Evolutionary conservation across 2,797 vertebrate species (phyloP).

Genomic region (Mormyrus proboscirostris): DNA sequence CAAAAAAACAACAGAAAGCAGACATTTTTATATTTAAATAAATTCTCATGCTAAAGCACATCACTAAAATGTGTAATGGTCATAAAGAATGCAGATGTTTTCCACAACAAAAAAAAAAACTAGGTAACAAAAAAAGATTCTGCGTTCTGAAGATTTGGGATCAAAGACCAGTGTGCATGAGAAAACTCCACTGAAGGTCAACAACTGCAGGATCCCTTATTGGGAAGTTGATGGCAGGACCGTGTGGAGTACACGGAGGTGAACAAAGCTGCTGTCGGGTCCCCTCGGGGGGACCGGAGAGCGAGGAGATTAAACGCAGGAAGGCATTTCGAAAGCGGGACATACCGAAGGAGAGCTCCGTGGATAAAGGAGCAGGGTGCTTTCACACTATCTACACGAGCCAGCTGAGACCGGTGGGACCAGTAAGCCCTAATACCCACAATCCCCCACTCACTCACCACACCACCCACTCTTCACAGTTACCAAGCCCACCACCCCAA

Average conservation of each 20-base stretch:
- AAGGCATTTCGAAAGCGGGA: neutral
- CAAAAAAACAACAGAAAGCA: neutral
- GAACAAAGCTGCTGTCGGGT: neutral
- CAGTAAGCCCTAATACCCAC: neutral
- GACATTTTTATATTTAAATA: neutral
- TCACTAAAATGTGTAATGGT: neutral
- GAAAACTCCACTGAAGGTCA: neutral
- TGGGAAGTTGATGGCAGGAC: neutral
- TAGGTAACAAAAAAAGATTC: neutral
- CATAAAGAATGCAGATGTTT: neutral
- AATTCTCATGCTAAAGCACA: neutral
- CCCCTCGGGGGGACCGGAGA: neutral
- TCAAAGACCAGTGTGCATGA: neutral
- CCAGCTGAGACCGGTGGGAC: neutral
- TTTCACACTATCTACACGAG: neutral
- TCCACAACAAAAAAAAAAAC: neutral
- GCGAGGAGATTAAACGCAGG: neutral
- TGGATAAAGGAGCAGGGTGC: neutral
- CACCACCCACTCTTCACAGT: neutral
- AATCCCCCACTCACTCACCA: neutral
- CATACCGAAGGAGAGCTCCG: neutral
- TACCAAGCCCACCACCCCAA: neutral
- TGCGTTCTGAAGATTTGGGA: neutral
- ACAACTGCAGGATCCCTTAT: neutral
- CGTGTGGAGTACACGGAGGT: neutral